Conservation (phyloP, 2,113 vertebrate species). For the Aegithalos caudatus region DNA sequence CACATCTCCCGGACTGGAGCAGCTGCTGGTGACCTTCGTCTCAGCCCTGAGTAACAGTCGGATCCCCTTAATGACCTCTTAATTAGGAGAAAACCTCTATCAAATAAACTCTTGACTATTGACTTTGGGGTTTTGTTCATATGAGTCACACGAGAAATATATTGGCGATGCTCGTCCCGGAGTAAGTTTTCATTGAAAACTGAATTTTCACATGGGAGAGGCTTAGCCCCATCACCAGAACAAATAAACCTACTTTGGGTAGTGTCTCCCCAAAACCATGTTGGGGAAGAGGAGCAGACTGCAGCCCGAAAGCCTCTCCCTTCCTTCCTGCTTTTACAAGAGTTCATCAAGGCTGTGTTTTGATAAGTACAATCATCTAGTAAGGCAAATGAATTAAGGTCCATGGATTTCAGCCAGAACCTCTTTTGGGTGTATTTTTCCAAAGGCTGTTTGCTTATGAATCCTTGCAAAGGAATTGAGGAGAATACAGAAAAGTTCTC, state of each 20-base stretch:
- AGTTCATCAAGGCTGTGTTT: neutral
- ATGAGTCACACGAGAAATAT: slow-evolving; percentile 71
- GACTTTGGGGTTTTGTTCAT: slow-evolving; percentile 56
- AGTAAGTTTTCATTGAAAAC: slow-evolving; percentile 66
- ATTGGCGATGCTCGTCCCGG: slow-evolving; percentile 45
- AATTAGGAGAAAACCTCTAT: slow-evolving; percentile 65
- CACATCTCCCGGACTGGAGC: neutral
- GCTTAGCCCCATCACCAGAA: neutral
- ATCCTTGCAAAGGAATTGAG: slow-evolving; percentile 20
- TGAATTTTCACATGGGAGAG: slow-evolving; percentile 63
- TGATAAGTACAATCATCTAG: slow-evolving; percentile 6
- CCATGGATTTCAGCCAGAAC: neutral
- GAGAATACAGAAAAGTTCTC: neutral
- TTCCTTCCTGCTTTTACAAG: neutral
- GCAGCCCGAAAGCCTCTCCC: neutral
- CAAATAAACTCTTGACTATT: slow-evolving; percentile 68
- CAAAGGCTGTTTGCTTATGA: slow-evolving; percentile 36
- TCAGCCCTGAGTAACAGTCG: slow-evolving; percentile 47
- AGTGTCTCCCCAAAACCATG: neutral
- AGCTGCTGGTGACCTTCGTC: slow-evolving; percentile 25
- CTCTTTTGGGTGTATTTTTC: slow-evolving; percentile 40
- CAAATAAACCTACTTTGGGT: slow-evolving; percentile 9
- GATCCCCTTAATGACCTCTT: slow-evolving; percentile 41
- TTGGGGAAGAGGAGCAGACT: neutral
- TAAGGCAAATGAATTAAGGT: neutral